A percentile compares a stretch with the other conserved stretches of the same genome.
Evolutionary conservation across 2,113 vertebrate genomes (phyloP).

Genomic region (Dolichotis patagonum): DNA sequence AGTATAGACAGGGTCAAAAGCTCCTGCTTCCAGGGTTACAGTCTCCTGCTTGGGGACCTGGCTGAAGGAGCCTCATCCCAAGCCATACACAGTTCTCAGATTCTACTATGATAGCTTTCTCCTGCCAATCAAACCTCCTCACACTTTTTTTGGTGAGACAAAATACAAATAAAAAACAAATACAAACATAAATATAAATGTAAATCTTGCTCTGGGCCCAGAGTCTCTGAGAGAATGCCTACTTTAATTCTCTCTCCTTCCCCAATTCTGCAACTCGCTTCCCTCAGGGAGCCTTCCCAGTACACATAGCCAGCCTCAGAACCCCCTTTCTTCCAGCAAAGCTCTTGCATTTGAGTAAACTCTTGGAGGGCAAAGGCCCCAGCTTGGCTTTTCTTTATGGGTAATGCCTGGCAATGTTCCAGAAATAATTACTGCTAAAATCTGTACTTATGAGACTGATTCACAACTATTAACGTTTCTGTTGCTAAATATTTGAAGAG

Average conservation of each 20-base stretch:
- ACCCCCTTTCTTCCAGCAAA: background rate
- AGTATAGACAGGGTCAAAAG: background rate
- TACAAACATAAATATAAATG: background rate
- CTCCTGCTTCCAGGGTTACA: background rate
- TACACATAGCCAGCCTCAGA: background rate
- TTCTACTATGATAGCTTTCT: background rate
- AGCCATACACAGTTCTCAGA: background rate
- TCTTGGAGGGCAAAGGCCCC: background rate
- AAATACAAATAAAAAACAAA: background rate
- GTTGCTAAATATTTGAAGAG: slow-evolving; percentile 43
- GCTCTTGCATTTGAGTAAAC: background rate
- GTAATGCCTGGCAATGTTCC: background rate
- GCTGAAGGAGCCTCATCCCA: background rate
- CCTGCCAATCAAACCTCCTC: background rate
- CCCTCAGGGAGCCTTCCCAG: background rate
- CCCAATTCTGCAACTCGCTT: background rate
- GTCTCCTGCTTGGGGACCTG: background rate
- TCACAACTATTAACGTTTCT: slow-evolving; percentile 1
- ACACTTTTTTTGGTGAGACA: background rate
- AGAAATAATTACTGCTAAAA: background rate
- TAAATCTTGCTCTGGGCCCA: background rate
- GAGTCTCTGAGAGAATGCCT: background rate
- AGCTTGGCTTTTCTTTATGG: background rate
- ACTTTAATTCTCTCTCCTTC: background rate
- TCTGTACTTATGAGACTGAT: background rate